Conservation (phyloP, 1,140 invertebrate species). For the Gyrodactylus salaris region DNA sequence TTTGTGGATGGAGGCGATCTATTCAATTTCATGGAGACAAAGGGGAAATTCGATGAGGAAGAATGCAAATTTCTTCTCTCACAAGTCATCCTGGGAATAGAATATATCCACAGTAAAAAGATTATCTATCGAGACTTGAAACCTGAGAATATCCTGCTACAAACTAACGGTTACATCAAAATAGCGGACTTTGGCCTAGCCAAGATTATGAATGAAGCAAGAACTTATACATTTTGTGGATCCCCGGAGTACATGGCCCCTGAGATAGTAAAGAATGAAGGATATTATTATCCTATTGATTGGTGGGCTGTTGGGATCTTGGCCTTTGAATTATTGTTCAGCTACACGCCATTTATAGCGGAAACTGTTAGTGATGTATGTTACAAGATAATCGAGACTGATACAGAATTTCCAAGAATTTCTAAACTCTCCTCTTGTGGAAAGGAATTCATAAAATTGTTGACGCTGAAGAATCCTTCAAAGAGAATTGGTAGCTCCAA, state of each 20-base stretch:
- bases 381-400: not conserved
- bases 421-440: not conserved
- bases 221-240: conserved; percentile 81
- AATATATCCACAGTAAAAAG: conserved; percentile 3
- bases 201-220: conserved; percentile 37
- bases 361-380: not conserved
- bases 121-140: conserved; percentile 16
- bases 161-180: conserved; percentile 46
- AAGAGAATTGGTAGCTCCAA: not conserved
- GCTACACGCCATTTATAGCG: not conserved
- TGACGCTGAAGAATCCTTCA: not conserved
- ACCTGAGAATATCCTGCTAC: conserved; percentile 19
- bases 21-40: not conserved
- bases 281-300: conserved; percentile 81
- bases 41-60: not conserved
- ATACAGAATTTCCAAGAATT: not conserved
- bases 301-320: conserved; percentile 99
- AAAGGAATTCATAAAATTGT: not conserved
- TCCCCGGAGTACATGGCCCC: conserved; percentile 42
- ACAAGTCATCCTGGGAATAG: conserved; percentile 1
- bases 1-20: conserved; percentile 6
- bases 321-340: conserved; percentile 67
- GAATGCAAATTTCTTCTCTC: not conserved
- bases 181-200: conserved; percentile 93
- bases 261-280: conserved; percentile 38